A percentile compares a stretch with the other conserved stretches of the same genome.
These are phyloP conservation scores for Gandaritis pyraliata DNA, from an alignment of 2,888 invertebrate species.

Conservation along the genomic window DNA sequence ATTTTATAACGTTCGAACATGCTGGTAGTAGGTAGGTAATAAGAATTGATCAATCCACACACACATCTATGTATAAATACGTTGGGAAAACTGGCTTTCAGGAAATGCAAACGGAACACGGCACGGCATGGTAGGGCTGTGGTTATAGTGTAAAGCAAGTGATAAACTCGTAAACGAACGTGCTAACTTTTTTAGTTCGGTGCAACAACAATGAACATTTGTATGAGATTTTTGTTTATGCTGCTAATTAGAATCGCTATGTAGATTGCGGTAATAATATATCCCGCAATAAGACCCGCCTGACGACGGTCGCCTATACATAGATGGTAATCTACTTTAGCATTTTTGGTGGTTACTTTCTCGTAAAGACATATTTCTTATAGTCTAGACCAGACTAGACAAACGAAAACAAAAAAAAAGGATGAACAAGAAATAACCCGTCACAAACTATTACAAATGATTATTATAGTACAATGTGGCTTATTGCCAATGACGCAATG, in stretches of 20 bases:
- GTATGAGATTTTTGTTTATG: neutral
- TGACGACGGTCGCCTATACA: too few relatives aligned
- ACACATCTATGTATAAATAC: conserved; percentile 29
- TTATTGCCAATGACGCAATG: too few relatives aligned
- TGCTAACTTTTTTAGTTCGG: conserved; percentile 8
- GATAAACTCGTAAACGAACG: conserved; percentile 7
- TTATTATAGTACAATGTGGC: too few relatives aligned
- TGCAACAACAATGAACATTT: neutral
- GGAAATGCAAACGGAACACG: conserved; percentile 56
- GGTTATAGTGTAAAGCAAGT: conserved; percentile 15
- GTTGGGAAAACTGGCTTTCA: conserved; percentile 52
- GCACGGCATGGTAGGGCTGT: conserved; percentile 12
- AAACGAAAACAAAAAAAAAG: too few relatives aligned
- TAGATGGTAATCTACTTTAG: too few relatives aligned
- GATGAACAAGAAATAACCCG: too few relatives aligned
- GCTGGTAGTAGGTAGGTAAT: neutral
- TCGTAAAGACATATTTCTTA: too few relatives aligned
- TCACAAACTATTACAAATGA: too few relatives aligned
- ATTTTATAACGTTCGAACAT: too few relatives aligned
- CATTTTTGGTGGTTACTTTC: too few relatives aligned
- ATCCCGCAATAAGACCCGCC: too few relatives aligned
- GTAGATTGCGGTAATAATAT: neutral
- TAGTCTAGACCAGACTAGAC: too few relatives aligned
- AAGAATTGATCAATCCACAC: conserved; percentile 43
- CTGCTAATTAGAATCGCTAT: conserved; percentile 8